A percentile compares a stretch with the other conserved stretches of the same genome.
Evolutionary conservation across 2,888 invertebrate species (phyloP).

Genomic region (Boloria euphrosyne): DNA sequence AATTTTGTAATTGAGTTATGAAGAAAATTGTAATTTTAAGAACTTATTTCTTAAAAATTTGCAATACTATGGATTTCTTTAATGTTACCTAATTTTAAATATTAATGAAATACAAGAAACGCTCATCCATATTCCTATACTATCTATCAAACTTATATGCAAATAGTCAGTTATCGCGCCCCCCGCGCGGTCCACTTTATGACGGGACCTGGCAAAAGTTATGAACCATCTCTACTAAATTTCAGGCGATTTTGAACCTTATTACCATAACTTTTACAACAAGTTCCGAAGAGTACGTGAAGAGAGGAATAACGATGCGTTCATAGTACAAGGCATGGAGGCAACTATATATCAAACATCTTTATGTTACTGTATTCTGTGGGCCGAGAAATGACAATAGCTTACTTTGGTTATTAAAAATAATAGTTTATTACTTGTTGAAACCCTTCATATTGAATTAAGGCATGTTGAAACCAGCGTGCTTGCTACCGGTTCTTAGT

Average conservation of each 20-base stretch:
- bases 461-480: too few relatives aligned
- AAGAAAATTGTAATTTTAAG: too few relatives aligned
- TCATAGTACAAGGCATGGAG: conserved; percentile 35
- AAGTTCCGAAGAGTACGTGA: conserved; percentile 19
- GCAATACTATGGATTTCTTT: conserved; percentile 14
- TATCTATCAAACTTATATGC: conserved; percentile 43
- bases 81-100: conserved; percentile 13
- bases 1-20: too few relatives aligned
- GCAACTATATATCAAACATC: conserved; percentile 54
- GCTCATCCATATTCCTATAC: conserved; percentile 33
- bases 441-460: neutral
- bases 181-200: conserved; percentile 57
- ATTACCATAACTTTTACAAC: conserved; percentile 7
- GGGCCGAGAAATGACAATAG: conserved; percentile 44
- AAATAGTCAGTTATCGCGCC: conserved; percentile 53
- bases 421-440: conserved; percentile 33
- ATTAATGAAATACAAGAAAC: conserved; percentile 22
- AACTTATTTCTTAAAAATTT: neutral
- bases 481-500: conserved; percentile 9
- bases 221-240: conserved; percentile 31
- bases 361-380: conserved; percentile 63
- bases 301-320: conserved; percentile 38
- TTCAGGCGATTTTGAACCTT: conserved; percentile 15
- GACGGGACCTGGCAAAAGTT: conserved; percentile 49
- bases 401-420: conserved; percentile 38